A percentile compares a stretch with the other conserved stretches of the same genome.
These are phyloP conservation scores for Muscicapa comitata DNA, from an alignment of 2,797 vertebrate genomes.

Conservation along the genomic window DNA sequence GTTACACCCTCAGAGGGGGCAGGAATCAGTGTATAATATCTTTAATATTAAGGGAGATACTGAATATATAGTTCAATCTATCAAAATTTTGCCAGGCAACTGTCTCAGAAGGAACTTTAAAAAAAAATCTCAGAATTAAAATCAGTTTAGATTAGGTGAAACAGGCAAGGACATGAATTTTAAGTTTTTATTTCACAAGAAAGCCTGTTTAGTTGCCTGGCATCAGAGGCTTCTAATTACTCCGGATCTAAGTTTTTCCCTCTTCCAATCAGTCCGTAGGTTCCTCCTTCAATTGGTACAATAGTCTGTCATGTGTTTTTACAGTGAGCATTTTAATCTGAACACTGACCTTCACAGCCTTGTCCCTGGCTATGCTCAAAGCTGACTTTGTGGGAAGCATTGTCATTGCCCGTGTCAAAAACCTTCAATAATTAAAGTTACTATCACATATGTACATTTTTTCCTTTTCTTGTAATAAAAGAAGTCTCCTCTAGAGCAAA, in stretches of 20 bases:
- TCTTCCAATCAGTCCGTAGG: neutral
- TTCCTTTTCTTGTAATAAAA: constrained; percentile 58
- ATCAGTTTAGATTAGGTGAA: neutral
- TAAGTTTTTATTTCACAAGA: neutral
- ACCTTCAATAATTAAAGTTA: constrained; percentile 69
- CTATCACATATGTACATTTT: constrained; percentile 49
- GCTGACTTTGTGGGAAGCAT: constrained; percentile 46
- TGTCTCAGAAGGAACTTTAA: neutral
- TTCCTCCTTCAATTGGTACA: neutral
- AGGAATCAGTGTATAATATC: neutral
- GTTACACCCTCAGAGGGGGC: neutral
- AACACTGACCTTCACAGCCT: constrained; percentile 55
- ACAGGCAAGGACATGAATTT: neutral
- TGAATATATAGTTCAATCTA: neutral
- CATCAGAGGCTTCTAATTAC: neutral
- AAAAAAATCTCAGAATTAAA: neutral
- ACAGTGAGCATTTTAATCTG: constrained; percentile 36
- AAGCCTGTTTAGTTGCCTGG: neutral
- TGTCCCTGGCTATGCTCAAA: constrained; percentile 45
- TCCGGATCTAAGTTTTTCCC: neutral
- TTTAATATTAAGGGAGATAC: neutral
- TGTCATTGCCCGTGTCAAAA: constrained; percentile 57
- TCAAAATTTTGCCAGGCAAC: neutral
- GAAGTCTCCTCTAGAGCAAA: constrained; percentile 68
- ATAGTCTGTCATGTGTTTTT: constrained; percentile 3